These are phyloP conservation scores for Pluvianellus socialis DNA, from an alignment of 2,113 vertebrate genomes.

Conservation along the genomic window DNA sequence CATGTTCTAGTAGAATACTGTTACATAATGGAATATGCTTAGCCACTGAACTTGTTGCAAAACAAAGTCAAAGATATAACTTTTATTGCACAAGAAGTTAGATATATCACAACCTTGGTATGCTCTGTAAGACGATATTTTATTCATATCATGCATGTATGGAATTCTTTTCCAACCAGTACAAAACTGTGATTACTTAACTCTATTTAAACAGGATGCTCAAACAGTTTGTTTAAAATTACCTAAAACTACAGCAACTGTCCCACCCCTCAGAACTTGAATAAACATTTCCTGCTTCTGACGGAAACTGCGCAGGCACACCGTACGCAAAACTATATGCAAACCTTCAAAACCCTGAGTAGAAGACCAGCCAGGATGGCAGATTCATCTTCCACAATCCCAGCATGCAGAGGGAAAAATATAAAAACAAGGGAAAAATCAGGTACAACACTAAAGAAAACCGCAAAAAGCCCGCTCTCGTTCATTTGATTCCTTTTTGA, in stretches of 20 bases:
- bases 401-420: not conserved
- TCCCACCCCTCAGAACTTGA: conserved; percentile 85
- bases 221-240: conserved; percentile 89
- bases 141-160: not conserved
- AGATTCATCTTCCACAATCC: not conserved
- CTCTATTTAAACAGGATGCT: conserved; percentile 88
- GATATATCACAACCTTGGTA: not conserved
- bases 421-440: not conserved
- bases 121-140: conserved; percentile 33
- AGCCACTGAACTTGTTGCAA: not conserved
- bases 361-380: not conserved
- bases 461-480: not conserved
- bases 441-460: not conserved
- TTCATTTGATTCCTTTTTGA: not conserved
- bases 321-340: not conserved
- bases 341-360: not conserved
- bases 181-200: conserved; percentile 62
- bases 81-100: not conserved
- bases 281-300: conserved; percentile 91
- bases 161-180: conserved; percentile 41
- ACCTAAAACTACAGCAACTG: conserved; percentile 77
- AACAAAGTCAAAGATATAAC: not conserved
- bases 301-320: conserved; percentile 69
- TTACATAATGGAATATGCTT: not conserved
- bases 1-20: not conserved